Conservation (phyloP, 1,140 invertebrate genomes). For the Hydropsyche tenuis region DNA sequence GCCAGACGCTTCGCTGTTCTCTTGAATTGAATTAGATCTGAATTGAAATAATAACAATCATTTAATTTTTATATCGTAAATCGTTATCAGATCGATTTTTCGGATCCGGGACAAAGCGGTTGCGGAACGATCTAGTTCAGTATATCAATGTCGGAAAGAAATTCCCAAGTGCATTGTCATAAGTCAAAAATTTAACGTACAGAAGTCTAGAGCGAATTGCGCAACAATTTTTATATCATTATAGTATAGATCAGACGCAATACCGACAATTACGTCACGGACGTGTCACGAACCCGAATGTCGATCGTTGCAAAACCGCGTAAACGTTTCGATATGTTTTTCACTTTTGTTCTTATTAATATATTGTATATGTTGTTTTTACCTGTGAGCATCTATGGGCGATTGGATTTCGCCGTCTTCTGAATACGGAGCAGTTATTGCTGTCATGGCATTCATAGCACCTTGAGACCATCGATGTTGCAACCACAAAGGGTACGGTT, state of each 20-base stretch:
- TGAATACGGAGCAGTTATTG: slow-evolving; percentile 28
- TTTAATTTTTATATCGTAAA: slow-evolving; percentile 8
- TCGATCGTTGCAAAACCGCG: background rate
- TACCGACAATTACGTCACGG: slow-evolving; percentile 6
- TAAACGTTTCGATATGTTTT: background rate
- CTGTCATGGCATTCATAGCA: slow-evolving; percentile 29
- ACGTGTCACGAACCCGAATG: slow-evolving; percentile 20
- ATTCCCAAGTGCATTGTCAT: slow-evolving; percentile 27
- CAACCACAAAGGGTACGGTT: slow-evolving; percentile 46
- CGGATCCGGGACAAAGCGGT: slow-evolving; percentile 16
- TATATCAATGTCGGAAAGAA: slow-evolving; percentile 26
- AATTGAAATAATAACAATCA: slow-evolving; percentile 16
- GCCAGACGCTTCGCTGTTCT: slow-evolving; percentile 59
- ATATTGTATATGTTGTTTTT: background rate
- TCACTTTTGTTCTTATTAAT: background rate
- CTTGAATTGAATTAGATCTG: slow-evolving; percentile 51
- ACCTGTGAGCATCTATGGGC: slow-evolving; percentile 46
- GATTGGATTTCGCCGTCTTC: slow-evolving; percentile 41
- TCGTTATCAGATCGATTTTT: slow-evolving; percentile 21
- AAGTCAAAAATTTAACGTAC: slow-evolving; percentile 13
- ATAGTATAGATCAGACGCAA: background rate
- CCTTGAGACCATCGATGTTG: slow-evolving; percentile 45
- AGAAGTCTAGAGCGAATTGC: slow-evolving; percentile 4
- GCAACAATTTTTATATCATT: slow-evolving; percentile 5
- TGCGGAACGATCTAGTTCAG: slow-evolving; percentile 26